Evolutionary conservation across 2,888 invertebrate genomes (phyloP).

Genomic region (Cephus nigrinus): DNA sequence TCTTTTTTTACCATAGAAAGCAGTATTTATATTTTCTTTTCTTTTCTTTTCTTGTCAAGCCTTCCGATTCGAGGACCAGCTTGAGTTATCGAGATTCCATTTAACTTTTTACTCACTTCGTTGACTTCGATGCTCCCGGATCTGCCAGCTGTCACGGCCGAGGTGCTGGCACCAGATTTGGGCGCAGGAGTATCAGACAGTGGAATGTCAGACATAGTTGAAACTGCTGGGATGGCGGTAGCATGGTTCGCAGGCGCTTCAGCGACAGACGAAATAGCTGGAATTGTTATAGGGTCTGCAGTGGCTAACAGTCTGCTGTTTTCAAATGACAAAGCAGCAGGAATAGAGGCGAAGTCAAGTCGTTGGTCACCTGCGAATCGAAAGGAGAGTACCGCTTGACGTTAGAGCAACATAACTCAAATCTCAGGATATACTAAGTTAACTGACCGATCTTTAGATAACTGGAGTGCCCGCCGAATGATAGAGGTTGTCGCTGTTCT

Average conservation of each 20-base stretch:
- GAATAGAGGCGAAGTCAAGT: constrained; percentile 27
- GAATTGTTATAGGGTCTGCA: neutral
- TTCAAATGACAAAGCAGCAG: constrained; percentile 8
- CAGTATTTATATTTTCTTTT: neutral
- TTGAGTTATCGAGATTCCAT: neutral
- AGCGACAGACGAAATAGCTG: neutral
- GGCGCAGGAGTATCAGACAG: neutral
- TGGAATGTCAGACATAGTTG: constrained; percentile 2
- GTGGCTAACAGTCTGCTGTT: neutral
- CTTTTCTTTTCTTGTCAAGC: neutral
- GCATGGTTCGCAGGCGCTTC: neutral
- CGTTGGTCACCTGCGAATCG: constrained; percentile 24
- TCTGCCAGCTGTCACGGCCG: neutral
- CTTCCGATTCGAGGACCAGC: neutral
- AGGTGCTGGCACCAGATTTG: neutral
- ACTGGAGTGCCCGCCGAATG: constrained; percentile 43
- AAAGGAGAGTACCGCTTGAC: neutral
- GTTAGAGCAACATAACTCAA: neutral
- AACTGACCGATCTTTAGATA: constrained; percentile 47
- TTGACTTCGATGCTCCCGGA: neutral
- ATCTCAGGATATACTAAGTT: neutral
- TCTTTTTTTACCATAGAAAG: neutral
- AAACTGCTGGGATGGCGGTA: neutral
- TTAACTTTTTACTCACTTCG: neutral
- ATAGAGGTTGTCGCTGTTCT: constrained; percentile 31